These are phyloP conservation scores for Drosophila affinis DNA, from an alignment of 2,888 invertebrate species.

Conservation along the genomic window DNA sequence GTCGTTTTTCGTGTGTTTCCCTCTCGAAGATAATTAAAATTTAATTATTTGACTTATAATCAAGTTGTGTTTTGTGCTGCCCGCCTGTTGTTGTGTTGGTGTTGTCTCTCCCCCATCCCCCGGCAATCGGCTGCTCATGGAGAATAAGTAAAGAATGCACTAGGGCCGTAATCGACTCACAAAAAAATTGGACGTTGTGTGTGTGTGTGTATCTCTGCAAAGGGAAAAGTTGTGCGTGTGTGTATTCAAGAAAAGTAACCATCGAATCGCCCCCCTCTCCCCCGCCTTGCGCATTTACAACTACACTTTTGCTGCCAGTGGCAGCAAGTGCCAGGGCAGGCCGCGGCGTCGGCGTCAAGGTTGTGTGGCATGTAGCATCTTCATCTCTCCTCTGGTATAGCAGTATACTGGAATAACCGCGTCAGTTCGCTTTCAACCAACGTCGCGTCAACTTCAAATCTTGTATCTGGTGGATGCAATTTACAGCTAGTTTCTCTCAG, in stretches of 20 bases:
- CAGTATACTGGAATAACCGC: constrained; percentile 78
- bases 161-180: constrained; percentile 41
- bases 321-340: constrained; percentile 56
- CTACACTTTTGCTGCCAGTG: constrained; percentile 14
- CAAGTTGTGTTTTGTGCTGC: constrained; percentile 66
- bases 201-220: constrained; percentile 48
- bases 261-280: constrained; percentile 40
- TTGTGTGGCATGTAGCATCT: constrained; percentile 58
- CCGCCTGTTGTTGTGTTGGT: constrained; percentile 34
- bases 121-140: constrained; percentile 39
- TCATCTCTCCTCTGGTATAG: constrained; percentile 52
- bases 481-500: constrained; percentile 55
- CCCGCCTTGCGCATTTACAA: constrained; percentile 20
- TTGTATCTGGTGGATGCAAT: constrained; percentile 39
- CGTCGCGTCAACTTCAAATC: constrained; percentile 61
- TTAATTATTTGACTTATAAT: constrained; percentile 75
- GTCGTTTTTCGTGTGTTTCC: constrained; percentile 70
- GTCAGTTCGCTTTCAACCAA: constrained; percentile 70
- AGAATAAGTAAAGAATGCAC: constrained; percentile 47
- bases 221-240: constrained; percentile 66
- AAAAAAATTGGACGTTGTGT: constrained; percentile 50
- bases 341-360: constrained; percentile 40
- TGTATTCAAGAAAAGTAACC: constrained; percentile 76
- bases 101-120: constrained; percentile 23
- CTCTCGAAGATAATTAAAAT: constrained; percentile 72